Evolutionary conservation across 1,140 invertebrate genomes (phyloP).

Genomic region (Zelostemma sp.): DNA sequence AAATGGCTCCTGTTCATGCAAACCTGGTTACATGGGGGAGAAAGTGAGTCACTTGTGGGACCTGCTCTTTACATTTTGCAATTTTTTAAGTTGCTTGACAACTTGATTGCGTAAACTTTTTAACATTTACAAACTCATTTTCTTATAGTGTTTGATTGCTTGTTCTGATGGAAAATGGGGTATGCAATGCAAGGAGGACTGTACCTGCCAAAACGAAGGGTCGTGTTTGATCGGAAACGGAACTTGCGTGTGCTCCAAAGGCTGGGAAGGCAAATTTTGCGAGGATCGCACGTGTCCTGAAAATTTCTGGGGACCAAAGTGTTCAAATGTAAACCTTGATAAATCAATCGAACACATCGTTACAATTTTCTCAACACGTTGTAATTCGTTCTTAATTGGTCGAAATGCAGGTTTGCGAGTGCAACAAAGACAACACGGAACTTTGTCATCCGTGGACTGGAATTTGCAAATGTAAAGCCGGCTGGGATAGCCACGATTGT

Average conservation of each 20-base stretch:
- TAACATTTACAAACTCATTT: slow-evolving; percentile 13
- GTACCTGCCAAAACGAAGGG: slow-evolving; percentile 84
- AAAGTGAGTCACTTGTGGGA: slow-evolving; percentile 73
- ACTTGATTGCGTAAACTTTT: neutral
- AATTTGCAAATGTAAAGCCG: slow-evolving; percentile 87
- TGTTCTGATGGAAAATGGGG: slow-evolving; percentile 86
- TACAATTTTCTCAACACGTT: slow-evolving; percentile 3
- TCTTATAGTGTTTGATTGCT: slow-evolving; percentile 78
- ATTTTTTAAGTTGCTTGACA: neutral
- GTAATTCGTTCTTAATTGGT: neutral
- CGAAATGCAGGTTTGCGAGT: slow-evolving; percentile 75
- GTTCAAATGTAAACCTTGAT: slow-evolving; percentile 60
- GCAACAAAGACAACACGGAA: slow-evolving; percentile 79
- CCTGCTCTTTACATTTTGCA: no score
- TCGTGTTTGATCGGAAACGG: slow-evolving; percentile 78
- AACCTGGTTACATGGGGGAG: slow-evolving; percentile 81
- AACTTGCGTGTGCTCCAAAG: slow-evolving; percentile 78
- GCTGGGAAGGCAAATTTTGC: slow-evolving; percentile 83
- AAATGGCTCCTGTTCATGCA: slow-evolving; percentile 81
- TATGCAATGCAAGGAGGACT: slow-evolving; percentile 79
- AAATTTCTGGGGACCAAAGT: slow-evolving; percentile 78
- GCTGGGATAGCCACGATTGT: slow-evolving; percentile 89
- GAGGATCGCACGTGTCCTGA: slow-evolving; percentile 76
- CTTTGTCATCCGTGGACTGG: slow-evolving; percentile 91
- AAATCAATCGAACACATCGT: neutral